Conservation (phyloP, 2,797 vertebrate species). For the Hydrolagus colliei region DNA sequence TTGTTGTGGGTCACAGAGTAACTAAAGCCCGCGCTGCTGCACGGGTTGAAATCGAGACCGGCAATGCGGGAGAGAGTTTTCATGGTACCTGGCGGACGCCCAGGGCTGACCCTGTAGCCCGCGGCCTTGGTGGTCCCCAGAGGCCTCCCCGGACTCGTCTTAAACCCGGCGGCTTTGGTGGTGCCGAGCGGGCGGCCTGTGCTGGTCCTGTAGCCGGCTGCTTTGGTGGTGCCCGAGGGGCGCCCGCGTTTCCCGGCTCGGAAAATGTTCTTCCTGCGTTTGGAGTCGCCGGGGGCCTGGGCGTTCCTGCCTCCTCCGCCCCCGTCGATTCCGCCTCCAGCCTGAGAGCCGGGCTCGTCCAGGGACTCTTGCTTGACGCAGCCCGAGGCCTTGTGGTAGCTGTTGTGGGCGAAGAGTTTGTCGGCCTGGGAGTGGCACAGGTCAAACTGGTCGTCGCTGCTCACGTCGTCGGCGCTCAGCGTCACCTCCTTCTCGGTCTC, state of each 20-base stretch:
- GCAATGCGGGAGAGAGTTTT: conserved; percentile 89
- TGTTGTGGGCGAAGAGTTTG: conserved; percentile 80
- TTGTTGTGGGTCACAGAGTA: conserved; percentile 82
- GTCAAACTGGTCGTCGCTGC: conserved; percentile 79
- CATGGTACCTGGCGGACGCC: conserved; percentile 93
- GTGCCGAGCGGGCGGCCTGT: conserved; percentile 91
- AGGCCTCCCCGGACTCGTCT: conserved; percentile 93
- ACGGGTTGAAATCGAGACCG: conserved; percentile 80
- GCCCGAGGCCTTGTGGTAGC: conserved; percentile 73
- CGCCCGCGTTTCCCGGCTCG: conserved; percentile 84
- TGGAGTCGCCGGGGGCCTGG: conserved; percentile 72
- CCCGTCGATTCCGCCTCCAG: conserved; percentile 33
- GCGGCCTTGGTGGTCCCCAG: conserved; percentile 93
- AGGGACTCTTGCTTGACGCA: conserved; percentile 79
- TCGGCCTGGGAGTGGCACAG: conserved; percentile 77
- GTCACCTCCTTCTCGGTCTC: conserved; percentile 82
- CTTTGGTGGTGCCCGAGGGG: conserved; percentile 90
- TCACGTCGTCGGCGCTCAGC: conserved; percentile 78
- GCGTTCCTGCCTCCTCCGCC: conserved; percentile 58
- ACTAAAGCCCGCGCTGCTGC: conserved; percentile 80
- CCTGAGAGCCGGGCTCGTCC: conserved; percentile 64
- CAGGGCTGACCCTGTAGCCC: conserved; percentile 95
- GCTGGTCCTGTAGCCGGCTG: conserved; percentile 95
- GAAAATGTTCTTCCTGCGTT: conserved; percentile 84
- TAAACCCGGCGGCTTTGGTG: conserved; percentile 94